Conservation (phyloP, 1,140 invertebrate species). For the Ephestia elutella region DNA sequence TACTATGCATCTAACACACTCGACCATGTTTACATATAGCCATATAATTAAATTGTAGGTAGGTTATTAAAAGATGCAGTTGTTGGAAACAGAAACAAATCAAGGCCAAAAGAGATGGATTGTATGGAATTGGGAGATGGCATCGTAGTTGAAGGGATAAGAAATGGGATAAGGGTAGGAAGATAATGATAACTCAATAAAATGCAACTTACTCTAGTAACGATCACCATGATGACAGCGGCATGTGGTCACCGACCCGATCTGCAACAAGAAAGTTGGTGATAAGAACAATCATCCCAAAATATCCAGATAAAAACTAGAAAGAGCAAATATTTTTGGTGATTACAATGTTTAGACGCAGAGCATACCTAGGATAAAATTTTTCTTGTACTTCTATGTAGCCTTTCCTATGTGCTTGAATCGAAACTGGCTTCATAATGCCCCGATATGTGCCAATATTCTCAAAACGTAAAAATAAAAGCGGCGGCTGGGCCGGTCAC, state of each 20-base stretch:
- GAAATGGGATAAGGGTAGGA: not conserved
- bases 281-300: not conserved
- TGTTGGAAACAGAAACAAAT: too few relatives aligned
- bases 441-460: not conserved
- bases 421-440: not conserved
- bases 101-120: too few relatives aligned
- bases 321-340: too few relatives aligned
- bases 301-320: too few relatives aligned
- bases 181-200: not conserved
- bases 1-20: too few relatives aligned
- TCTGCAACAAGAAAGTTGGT: conserved; percentile 40
- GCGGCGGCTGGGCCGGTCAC: not conserved
- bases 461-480: not conserved
- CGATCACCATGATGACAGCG: conserved; percentile 79
- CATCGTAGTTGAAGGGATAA: too few relatives aligned
- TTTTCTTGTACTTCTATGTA: not conserved
- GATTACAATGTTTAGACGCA: too few relatives aligned
- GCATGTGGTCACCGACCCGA: conserved; percentile 70
- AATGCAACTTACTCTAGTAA: conserved; percentile 78
- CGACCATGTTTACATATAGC: too few relatives aligned
- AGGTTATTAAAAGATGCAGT: too few relatives aligned
- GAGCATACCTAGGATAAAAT: not conserved
- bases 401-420: not conserved
- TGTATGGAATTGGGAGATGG: too few relatives aligned
- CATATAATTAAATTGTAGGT: too few relatives aligned